Conservation (phyloP, 2,797 vertebrate species). For the Helicolenus hilgendorfi region DNA sequence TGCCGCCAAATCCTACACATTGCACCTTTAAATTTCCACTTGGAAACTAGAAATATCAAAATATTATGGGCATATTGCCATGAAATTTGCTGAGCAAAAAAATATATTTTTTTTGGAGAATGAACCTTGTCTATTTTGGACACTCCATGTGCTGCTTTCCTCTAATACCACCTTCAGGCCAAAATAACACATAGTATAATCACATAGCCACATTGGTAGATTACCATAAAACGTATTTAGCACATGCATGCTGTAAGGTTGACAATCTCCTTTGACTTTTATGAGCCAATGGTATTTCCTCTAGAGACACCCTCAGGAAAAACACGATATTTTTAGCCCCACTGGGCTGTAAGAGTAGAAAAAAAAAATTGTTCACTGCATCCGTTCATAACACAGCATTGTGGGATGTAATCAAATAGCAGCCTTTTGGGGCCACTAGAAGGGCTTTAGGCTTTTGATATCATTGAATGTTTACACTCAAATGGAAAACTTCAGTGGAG, state of each 20-base stretch:
- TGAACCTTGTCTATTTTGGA: not conserved
- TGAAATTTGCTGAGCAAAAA: not conserved
- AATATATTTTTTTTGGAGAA: not conserved
- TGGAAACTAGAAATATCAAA: not conserved
- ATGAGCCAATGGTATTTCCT: slow-evolving; percentile 35
- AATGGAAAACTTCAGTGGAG: not conserved
- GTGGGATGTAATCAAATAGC: not conserved
- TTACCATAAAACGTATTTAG: not conserved
- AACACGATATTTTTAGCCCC: not conserved
- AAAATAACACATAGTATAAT: not conserved
- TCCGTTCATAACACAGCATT: not conserved
- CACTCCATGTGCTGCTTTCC: not conserved
- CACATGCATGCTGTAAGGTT: not conserved
- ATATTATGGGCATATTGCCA: not conserved
- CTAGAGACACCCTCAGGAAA: slow-evolving; percentile 41
- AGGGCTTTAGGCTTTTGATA: not conserved
- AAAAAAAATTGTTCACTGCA: not conserved
- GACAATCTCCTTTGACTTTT: not conserved
- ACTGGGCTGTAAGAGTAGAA: not conserved
- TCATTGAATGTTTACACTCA: not conserved
- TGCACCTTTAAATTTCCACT: not conserved
- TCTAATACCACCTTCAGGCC: not conserved
- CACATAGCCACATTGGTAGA: not conserved
- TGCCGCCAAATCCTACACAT: not conserved
- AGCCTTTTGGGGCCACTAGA: not conserved